Evolutionary conservation across 2,113 vertebrate genomes (phyloP).

Genomic region (Xenotilapia flavipinnis): DNA sequence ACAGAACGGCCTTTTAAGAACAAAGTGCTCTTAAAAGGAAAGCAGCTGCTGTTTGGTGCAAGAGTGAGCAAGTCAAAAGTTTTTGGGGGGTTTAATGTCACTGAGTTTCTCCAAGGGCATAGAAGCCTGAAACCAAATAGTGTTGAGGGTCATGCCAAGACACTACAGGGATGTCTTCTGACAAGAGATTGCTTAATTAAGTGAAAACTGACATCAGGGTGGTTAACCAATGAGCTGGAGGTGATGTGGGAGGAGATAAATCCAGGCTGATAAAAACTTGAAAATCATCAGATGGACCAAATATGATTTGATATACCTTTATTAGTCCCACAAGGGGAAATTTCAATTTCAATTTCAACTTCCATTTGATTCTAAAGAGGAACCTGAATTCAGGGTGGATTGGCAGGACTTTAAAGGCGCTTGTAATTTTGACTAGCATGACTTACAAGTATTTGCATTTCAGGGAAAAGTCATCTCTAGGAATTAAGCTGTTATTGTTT

Average conservation of each 20-base stretch:
- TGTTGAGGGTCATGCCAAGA: not conserved
- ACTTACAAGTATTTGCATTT: fast-evolving
- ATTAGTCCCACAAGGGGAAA: not conserved
- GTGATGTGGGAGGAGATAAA: not conserved
- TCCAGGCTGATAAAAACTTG: not conserved
- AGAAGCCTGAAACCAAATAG: not conserved
- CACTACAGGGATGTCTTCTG: not conserved
- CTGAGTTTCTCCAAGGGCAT: not conserved
- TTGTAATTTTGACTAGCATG: not conserved
- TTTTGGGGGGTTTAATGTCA: not conserved
- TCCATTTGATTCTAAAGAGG: not conserved
- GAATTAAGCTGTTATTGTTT: not conserved
- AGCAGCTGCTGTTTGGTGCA: not conserved
- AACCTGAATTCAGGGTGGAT: not conserved
- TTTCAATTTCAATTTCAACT: too few species aligned
- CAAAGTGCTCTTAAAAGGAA: not conserved
- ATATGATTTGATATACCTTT: not conserved
- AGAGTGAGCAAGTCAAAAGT: not conserved
- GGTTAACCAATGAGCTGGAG: not conserved
- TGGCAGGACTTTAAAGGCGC: not conserved
- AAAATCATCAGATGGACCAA: not conserved
- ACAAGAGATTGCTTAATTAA: not conserved
- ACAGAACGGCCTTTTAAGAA: not conserved
- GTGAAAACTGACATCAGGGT: not conserved
- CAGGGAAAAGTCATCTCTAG: not conserved